Base-by-base conservation (phyloP, 2,797 vertebrate species). In the Enteromius treurensis region DNA sequence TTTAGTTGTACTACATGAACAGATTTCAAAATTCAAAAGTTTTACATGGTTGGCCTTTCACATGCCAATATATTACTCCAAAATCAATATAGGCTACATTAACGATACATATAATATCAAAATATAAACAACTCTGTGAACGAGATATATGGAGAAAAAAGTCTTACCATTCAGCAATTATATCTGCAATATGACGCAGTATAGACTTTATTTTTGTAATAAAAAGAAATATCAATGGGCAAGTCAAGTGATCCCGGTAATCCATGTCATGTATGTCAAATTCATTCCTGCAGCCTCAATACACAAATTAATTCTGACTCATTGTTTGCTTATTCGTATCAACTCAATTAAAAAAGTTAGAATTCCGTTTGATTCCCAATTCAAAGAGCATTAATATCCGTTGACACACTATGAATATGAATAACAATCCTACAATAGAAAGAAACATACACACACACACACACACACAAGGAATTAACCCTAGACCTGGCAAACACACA, bases 281-380 rank as follows among this genome's bases (percentile, higher is more conserved):
- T 49, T 7, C 64, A 62, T 81, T 7, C 13, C 40, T 49, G 11
- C 14, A 19, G 67, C 45, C 34, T 80, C n/a, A 68, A 8, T 69
- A 26, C 68, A 26, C 26, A 62, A 34, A 73, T 62, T 23, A 23
- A 49, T 47, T 81, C 68, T 47, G 53, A 71, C 79, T 71, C 26
- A 47, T 45, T 15, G 42, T 73, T 73, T 58, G 32, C 53, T n/a
- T 47, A n/a, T 47, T 80, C 37, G 47, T 26, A 80, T 60, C 53
- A 62, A n/a, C 68, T 71, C 26, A 60, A 47, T 71, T 80, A 71
- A 23, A 47, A 62, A 79, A 64, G 55, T 81, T 42, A 73, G 45
- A 73, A 81, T 70, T 80, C 17, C 0, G 21, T 62, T 64, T 64
- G 47, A 15, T 19, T 49, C 26, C 13, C 53, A 80, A 78, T 78